phyloP scores from a whole-genome alignment of 2,113 vertebrate genomes.

The Ammospiza caudacuta region DNA sequence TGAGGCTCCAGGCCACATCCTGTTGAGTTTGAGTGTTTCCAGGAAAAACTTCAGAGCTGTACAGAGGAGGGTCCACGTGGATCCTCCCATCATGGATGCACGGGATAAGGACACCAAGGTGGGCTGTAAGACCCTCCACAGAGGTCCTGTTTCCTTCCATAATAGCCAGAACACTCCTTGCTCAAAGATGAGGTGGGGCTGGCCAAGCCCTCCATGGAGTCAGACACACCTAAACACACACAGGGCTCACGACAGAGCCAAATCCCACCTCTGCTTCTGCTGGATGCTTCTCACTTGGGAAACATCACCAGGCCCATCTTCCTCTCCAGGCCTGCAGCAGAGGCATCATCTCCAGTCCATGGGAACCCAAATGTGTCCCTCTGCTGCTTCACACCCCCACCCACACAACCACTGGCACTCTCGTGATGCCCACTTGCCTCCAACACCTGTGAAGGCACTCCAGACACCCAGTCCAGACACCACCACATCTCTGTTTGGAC shows the following conservation, averaged over 20 bases:
- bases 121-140: not conserved
- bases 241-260: not conserved
- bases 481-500: not conserved
- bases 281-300: not conserved
- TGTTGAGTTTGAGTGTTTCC: not conserved
- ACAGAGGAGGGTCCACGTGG: accelerated
- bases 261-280: not conserved
- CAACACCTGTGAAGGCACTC: accelerated
- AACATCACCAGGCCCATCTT: not conserved
- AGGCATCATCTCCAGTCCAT: not conserved
- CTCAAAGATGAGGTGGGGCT: not conserved
- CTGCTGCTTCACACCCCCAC: not conserved
- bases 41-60: not conserved
- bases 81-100: not conserved
- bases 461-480: not conserved
- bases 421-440: not conserved
- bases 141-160: not conserved
- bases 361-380: not conserved
- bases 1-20: not conserved
- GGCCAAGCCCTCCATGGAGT: not conserved
- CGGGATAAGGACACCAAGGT: not conserved
- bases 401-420: accelerated
- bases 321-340: not conserved
- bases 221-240: not conserved
- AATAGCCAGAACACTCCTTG: not conserved